Percentiles rank a stretch among this genome's conserved stretches.
Conservation (phyloP, 2,888 invertebrate genomes). For the Thymelicus lineola region DNA sequence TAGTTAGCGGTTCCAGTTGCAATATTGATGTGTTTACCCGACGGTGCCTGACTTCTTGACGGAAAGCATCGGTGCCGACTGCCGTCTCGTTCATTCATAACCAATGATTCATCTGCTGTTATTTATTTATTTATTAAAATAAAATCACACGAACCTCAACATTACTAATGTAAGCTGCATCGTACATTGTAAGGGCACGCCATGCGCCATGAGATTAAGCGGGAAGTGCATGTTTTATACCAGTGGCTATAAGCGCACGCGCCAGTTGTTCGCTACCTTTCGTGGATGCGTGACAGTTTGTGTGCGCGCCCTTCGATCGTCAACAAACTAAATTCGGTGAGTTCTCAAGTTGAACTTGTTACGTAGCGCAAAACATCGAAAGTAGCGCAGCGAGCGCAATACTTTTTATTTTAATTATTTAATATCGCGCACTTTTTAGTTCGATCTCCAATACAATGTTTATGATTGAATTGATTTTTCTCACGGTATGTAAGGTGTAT, state of each 20-base stretch:
- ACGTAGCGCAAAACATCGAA: slow-evolving; percentile 19
- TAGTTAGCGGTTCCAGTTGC: too few relatives aligned
- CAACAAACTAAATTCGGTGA: slow-evolving; percentile 28
- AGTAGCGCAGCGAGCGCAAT: slow-evolving; percentile 5
- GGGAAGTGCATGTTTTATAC: slow-evolving; percentile 21
- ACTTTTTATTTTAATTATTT: too few relatives aligned
- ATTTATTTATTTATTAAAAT: too few relatives aligned
- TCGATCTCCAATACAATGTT: background rate
- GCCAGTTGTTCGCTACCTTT: slow-evolving; percentile 22
- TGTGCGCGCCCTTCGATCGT: slow-evolving; percentile 16
- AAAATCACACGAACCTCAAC: too few relatives aligned
- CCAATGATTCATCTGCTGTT: too few relatives aligned
- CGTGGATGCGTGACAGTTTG: slow-evolving; percentile 10
- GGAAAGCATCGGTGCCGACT: too few relatives aligned
- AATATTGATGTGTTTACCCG: too few relatives aligned
- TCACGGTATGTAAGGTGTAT: background rate
- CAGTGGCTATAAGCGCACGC: slow-evolving; percentile 9
- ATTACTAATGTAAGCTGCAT: too few relatives aligned
- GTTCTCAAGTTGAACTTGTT: slow-evolving; percentile 22
- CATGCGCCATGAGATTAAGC: background rate
- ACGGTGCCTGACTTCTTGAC: too few relatives aligned
- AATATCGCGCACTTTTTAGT: slow-evolving; percentile 1
- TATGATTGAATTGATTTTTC: background rate
- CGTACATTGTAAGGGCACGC: too few relatives aligned
- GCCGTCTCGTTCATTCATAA: too few relatives aligned